Evolutionary conservation across 1,140 invertebrate species (phyloP).

Genomic region (Metopolophium dirhodum): DNA sequence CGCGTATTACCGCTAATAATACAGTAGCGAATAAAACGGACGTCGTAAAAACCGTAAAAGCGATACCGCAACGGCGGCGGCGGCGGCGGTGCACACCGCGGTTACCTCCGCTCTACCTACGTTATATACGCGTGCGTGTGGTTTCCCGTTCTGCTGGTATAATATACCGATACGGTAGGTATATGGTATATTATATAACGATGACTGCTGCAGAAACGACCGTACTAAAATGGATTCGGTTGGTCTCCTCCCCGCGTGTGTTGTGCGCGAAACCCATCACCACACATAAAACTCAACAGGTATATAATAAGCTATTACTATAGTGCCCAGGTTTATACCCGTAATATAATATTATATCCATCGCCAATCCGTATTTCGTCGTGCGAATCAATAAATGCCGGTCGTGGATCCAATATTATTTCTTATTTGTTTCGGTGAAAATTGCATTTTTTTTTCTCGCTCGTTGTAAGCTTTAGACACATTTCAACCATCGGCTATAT

Average conservation of each 20-base stretch:
- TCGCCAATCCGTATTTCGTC: neutral
- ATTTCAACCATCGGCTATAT: neutral
- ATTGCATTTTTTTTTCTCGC: neutral
- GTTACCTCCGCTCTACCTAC: neutral
- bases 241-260: neutral
- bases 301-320: neutral
- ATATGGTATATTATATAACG: neutral
- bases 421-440: neutral
- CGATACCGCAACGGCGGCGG: neutral
- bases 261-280: neutral
- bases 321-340: neutral
- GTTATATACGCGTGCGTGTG: neutral
- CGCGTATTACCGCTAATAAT: neutral
- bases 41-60: conserved; percentile 13
- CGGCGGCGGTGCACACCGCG: neutral
- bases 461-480: neutral
- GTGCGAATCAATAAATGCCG: neutral
- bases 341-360: neutral
- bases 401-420: neutral
- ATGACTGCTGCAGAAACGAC: neutral
- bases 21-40: neutral
- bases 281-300: neutral
- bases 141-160: neutral
- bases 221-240: neutral
- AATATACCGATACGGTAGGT: neutral